phyloP scores from a whole-genome alignment of 1,140 invertebrate genomes.

The Temnothorax longispinosus region DNA sequence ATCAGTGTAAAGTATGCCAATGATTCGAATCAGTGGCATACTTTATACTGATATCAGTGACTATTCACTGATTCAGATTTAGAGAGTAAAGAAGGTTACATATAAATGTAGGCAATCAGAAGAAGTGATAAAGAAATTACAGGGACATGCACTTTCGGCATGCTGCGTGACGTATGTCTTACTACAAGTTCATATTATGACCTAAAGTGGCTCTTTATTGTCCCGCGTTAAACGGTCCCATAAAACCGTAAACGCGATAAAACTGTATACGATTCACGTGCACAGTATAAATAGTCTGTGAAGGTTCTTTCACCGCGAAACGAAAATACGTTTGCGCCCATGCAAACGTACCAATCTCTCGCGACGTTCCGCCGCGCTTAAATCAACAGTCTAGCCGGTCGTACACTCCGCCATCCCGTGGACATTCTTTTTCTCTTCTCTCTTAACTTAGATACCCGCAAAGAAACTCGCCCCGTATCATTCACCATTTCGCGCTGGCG shows the following conservation, averaged over 20 bases:
- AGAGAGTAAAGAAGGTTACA: neutral
- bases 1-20: too few species aligned
- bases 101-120: neutral
- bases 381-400: constrained; percentile 72
- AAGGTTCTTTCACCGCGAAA: constrained; percentile 70
- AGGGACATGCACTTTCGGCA: constrained; percentile 35
- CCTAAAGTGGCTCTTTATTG: constrained; percentile 69
- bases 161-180: neutral
- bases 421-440: constrained; percentile 55
- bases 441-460: constrained; percentile 57
- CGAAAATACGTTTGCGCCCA: constrained; percentile 71
- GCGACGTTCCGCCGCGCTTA: constrained; percentile 69
- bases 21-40: too few species aligned
- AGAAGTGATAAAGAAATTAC: constrained; percentile 5
- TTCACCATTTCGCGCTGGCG: constrained; percentile 19
- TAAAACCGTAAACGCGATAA: constrained; percentile 68
- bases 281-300: constrained; percentile 69
- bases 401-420: constrained; percentile 48
- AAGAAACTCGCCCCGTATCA: constrained; percentile 60
- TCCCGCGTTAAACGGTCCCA: constrained; percentile 60
- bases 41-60: too few species aligned
- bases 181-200: constrained; percentile 44
- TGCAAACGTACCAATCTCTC: constrained; percentile 72
- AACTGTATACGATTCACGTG: constrained; percentile 65
- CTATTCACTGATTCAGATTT: too few species aligned